Conservation (phyloP, 2,113 vertebrate genomes). For the Astur gentilis region DNA sequence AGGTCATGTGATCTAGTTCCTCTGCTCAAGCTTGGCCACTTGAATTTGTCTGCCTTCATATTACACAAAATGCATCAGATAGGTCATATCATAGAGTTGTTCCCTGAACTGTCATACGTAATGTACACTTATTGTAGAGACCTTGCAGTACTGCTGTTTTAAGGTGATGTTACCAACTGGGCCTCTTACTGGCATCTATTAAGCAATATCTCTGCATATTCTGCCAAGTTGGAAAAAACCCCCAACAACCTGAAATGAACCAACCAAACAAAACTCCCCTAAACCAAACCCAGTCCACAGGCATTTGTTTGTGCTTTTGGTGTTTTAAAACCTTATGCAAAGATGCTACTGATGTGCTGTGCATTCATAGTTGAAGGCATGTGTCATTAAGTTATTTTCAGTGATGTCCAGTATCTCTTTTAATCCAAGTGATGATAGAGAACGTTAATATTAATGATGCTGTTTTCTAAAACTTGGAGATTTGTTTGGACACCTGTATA, state of each 20-base stretch:
- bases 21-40: background rate
- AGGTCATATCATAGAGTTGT: background rate
- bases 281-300: background rate
- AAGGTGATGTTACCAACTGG: background rate
- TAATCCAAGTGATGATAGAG: background rate
- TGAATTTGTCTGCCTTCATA: background rate
- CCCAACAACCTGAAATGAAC: background rate
- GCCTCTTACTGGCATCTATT: background rate
- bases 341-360: background rate
- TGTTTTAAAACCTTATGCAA: background rate
- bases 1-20: background rate
- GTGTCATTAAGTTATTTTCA: background rate
- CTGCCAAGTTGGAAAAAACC: background rate
- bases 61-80: background rate
- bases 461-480: background rate
- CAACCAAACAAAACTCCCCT: accelerated
- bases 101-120: background rate
- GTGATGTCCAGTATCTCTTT: background rate
- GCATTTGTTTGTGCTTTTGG: background rate
- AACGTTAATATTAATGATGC: background rate
- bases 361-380: background rate
- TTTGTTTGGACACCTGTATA: background rate
- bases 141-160: background rate
- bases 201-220: background rate
- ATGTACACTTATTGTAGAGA: background rate